phyloP scores from a whole-genome alignment of 2,888 invertebrate species.

The Gibbula magus region DNA sequence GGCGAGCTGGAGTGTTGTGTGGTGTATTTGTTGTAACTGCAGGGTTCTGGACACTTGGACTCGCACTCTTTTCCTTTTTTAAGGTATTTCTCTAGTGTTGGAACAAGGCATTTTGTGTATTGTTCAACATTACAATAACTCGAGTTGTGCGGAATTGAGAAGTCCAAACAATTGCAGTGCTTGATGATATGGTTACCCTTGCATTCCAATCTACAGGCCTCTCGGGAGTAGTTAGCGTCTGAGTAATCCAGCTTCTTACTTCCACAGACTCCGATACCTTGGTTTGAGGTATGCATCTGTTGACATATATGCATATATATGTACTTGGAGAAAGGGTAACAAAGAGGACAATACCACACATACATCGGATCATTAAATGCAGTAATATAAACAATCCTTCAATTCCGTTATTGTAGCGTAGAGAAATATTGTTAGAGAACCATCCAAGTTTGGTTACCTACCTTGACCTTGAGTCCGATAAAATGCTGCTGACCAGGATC shows the following conservation, averaged over 20 bases:
- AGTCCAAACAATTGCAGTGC: not conserved
- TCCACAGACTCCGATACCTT: not conserved
- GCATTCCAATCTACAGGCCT: not conserved
- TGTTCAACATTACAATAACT: not conserved
- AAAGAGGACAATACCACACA: too few relatives aligned
- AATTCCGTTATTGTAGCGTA: too few relatives aligned
- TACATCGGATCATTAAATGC: too few relatives aligned
- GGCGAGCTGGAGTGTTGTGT: too few relatives aligned
- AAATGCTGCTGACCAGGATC: slow-evolving; percentile 30
- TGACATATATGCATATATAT: not conserved
- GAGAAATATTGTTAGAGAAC: not conserved
- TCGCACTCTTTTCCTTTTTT: not conserved
- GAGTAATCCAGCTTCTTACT: not conserved
- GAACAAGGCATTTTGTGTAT: not conserved
- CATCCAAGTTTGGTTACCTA: not conserved
- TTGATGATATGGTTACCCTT: too few relatives aligned
- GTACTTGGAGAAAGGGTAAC: not conserved
- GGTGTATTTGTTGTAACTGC: not conserved
- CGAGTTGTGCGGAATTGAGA: not conserved
- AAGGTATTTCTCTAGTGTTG: not conserved
- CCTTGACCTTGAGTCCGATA: slow-evolving; percentile 26
- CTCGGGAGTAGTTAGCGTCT: not conserved
- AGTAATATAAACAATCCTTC: not conserved
- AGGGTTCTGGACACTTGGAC: not conserved
- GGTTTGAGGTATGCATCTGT: not conserved